These are phyloP conservation scores for Pachyrhynchus sulphureomaculatus DNA, from an alignment of 1,140 invertebrate genomes.

Conservation along the genomic window DNA sequence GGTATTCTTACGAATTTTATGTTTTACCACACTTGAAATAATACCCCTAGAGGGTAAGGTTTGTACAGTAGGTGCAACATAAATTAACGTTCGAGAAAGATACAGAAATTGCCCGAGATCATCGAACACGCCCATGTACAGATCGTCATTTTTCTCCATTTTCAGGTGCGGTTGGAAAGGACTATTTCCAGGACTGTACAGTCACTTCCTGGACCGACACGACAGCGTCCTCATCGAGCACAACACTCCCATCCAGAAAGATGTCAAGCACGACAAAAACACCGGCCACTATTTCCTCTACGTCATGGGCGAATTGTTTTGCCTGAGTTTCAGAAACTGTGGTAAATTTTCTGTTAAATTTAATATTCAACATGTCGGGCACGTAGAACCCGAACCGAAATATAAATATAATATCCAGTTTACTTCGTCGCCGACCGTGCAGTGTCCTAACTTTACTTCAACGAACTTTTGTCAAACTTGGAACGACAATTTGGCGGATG, in stretches of 20 bases:
- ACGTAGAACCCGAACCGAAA: background rate
- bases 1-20: background rate
- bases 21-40: background rate
- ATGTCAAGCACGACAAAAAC: slow-evolving; percentile 17
- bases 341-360: slow-evolving; percentile 11
- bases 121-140: too few species aligned
- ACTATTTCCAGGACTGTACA: slow-evolving; percentile 7
- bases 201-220: slow-evolving; percentile 10
- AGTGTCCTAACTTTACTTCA: background rate
- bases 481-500: background rate
- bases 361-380: slow-evolving; percentile 11
- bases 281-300: slow-evolving; percentile 1
- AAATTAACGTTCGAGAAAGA: too few species aligned
- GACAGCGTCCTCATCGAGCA: background rate
- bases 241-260: background rate
- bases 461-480: slow-evolving; percentile 6
- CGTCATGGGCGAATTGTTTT: slow-evolving; percentile 11
- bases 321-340: background rate
- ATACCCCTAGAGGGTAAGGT: background rate
- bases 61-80: too few species aligned
- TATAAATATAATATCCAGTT: slow-evolving; percentile 13
- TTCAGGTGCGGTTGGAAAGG: slow-evolving; percentile 17
- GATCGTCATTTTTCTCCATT: background rate
- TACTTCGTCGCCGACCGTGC: background rate
- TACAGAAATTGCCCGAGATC: too few species aligned